Conservation (phyloP, 2,888 invertebrate genomes). For the Tridacna gigas region DNA sequence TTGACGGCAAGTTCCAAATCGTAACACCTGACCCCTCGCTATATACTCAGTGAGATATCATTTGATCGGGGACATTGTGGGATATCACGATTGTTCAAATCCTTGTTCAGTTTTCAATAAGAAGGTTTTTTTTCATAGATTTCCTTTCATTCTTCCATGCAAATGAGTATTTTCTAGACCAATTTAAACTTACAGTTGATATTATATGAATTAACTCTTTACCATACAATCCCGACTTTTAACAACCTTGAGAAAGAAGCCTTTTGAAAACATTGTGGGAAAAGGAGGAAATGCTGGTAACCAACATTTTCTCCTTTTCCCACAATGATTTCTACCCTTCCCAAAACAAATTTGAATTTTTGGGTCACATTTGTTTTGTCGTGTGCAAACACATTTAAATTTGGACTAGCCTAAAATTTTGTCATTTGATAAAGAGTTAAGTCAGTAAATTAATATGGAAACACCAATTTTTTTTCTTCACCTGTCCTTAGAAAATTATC, state of each 20-base stretch:
- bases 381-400: no score
- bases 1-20: conserved; percentile 4
- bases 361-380: no score
- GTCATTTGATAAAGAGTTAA: no score
- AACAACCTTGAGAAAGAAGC: background rate
- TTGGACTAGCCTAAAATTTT: no score
- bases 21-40: conserved; percentile 2
- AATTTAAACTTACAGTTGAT: no score
- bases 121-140: background rate
- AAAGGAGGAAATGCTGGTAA: background rate
- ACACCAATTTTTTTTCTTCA: no score
- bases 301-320: background rate
- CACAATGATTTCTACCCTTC: background rate
- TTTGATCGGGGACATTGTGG: background rate
- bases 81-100: background rate
- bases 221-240: background rate
- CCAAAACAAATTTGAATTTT: no score
- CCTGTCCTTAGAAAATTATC: no score
- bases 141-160: background rate
- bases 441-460: no score
- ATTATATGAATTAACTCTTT: background rate
- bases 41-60: conserved; percentile 6
- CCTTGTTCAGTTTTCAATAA: conserved; percentile 11
- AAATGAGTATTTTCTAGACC: background rate
- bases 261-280: conserved; percentile 1